Evolutionary conservation across 2,888 invertebrate genomes (phyloP).

Genomic region (Cryptophagus acutangulus): DNA sequence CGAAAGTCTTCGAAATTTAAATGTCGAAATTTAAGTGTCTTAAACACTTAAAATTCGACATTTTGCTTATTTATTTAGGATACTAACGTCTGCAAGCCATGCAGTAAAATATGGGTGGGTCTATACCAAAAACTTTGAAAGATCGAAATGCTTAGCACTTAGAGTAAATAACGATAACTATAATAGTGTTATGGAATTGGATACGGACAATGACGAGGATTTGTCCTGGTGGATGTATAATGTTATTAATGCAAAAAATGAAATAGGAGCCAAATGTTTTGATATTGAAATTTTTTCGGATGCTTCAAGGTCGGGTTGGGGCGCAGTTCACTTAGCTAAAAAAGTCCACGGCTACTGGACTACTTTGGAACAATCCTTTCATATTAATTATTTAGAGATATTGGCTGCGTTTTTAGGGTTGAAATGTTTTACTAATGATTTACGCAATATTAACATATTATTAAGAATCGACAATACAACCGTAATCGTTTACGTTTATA

Average conservation of each 20-base stretch:
- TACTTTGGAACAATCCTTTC: neutral
- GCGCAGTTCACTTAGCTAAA: neutral
- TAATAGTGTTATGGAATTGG: constrained; percentile 3
- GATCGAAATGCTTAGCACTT: neutral
- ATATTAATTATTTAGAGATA: neutral
- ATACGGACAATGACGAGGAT: neutral
- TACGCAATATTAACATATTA: neutral
- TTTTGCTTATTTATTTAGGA: constrained; percentile 1
- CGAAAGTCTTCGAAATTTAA: constrained; percentile 1
- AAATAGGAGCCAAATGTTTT: neutral
- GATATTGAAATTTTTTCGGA: constrained; percentile 2
- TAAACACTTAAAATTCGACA: neutral
- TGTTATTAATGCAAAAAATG: neutral
- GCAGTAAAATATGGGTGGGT: neutral
- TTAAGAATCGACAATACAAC: constrained; percentile 1
- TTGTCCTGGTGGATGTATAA: neutral
- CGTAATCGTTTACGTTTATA: neutral
- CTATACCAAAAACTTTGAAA: constrained; percentile 4
- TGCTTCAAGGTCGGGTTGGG: constrained; percentile 1
- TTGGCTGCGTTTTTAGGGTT: neutral
- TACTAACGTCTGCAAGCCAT: constrained; percentile 1
- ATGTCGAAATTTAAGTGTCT: neutral
- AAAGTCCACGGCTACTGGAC: neutral
- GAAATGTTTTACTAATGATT: constrained; percentile 2
- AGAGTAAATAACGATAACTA: neutral